Conservation (phyloP, 2,113 vertebrate species). For the Pluvianellus socialis region DNA sequence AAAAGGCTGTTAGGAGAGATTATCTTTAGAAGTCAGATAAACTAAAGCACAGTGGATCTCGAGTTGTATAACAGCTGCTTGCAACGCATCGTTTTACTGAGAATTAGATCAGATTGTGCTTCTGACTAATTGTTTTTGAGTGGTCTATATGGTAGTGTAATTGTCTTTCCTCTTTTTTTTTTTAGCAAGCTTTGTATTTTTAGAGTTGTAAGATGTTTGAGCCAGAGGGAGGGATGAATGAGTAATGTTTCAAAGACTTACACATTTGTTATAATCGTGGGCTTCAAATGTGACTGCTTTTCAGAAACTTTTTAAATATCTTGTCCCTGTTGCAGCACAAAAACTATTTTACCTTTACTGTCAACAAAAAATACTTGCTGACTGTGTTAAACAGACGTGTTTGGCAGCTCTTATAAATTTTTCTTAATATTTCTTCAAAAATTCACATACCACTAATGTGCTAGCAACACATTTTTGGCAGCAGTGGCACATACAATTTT, state of each 20-base stretch:
- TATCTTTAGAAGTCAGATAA: background rate
- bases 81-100: background rate
- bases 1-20: background rate
- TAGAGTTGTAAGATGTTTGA: background rate
- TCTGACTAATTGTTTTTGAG: background rate
- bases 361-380: background rate
- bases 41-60: background rate
- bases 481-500: rapidly evolving
- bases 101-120: background rate
- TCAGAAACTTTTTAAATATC: background rate
- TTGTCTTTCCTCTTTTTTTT: background rate
- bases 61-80: background rate
- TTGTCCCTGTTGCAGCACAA: background rate
- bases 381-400: background rate
- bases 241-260: background rate
- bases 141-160: background rate
- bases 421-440: background rate
- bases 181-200: background rate
- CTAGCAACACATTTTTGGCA: background rate
- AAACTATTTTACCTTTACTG: background rate
- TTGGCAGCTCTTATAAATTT: background rate
- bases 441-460: background rate
- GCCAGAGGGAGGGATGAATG: background rate
- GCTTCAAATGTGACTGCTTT: background rate
- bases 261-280: background rate